phyloP scores from a whole-genome alignment of 30 jellyfish, hydroid and myxozoan species.

The Aurelia sp. region DNA sequence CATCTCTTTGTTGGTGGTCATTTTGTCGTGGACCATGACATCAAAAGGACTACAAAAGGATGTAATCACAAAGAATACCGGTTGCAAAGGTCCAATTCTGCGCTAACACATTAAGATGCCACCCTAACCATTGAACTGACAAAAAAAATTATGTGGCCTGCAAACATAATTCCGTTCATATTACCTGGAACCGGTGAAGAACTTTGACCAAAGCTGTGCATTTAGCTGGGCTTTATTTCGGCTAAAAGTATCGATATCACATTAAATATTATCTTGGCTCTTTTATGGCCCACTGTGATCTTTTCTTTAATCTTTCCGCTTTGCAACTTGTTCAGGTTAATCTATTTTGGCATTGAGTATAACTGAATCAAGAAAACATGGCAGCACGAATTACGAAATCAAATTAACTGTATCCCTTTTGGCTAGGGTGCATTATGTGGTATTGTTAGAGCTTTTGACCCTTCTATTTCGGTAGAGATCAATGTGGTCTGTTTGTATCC shows the following conservation, averaged over 20 bases:
- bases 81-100: no score
- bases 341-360: constrained; percentile 36
- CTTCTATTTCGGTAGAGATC: constrained; percentile 36
- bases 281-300: not conserved
- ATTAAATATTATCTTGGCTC: constrained; percentile 5
- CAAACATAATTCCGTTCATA: no score
- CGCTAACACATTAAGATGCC: no score
- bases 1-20: no score
- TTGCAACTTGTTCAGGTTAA: constrained; percentile 47
- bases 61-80: no score
- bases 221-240: no score
- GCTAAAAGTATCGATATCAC: no score
- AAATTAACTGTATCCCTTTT: constrained; percentile 7
- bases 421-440: constrained; percentile 40
- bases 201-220: not conserved
- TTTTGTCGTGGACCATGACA: no score
- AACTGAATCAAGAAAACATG: not conserved
- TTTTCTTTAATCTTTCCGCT: constrained; percentile 45
- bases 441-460: constrained; percentile 26
- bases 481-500: constrained; percentile 49
- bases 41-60: no score
- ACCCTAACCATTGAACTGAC: no score
- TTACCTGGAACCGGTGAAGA: no score
- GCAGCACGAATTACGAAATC: constrained; percentile 16
- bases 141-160: no score